Conservation (phyloP, 2,113 vertebrate genomes). For the Narcine bancroftii region DNA sequence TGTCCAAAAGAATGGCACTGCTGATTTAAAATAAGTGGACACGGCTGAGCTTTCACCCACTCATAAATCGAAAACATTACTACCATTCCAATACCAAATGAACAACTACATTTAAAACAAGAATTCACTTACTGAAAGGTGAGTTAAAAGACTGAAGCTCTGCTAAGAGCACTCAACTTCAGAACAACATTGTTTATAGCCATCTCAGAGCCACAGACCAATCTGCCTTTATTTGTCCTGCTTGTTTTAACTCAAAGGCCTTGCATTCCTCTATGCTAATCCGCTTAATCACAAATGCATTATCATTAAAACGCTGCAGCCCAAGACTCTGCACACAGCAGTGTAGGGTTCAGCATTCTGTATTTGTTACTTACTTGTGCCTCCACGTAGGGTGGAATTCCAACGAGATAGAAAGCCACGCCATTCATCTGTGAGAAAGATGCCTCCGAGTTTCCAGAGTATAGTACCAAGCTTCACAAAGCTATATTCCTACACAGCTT, state of each 20-base stretch:
- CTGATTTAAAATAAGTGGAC: constrained; percentile 22
- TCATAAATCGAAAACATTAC: constrained; percentile 16
- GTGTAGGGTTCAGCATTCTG: not conserved
- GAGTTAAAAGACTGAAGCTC: not conserved
- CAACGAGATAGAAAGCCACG: constrained; percentile 96
- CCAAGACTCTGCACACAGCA: not conserved
- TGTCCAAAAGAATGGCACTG: constrained; percentile 25
- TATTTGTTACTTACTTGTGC: constrained; percentile 58
- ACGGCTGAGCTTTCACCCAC: not conserved
- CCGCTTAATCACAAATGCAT: constrained; percentile 34
- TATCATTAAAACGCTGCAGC: constrained; percentile 29
- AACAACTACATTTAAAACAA: not conserved
- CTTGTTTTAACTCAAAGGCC: constrained; percentile 17
- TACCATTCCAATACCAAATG: not conserved
- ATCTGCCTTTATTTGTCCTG: not conserved
- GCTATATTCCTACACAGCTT: not conserved
- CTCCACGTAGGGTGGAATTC: constrained; percentile 80
- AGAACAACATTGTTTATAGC: not conserved
- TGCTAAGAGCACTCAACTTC: not conserved
- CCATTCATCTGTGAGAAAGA: constrained; percentile 84
- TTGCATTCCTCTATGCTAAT: constrained; percentile 16
- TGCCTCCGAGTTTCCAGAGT: constrained; percentile 29
- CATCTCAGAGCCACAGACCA: not conserved
- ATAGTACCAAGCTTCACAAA: not conserved
- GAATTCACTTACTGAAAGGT: not conserved